Evolutionary conservation across 23 tunicate genomes (phyloP).

Genomic region (Ciona savignyi): DNA sequence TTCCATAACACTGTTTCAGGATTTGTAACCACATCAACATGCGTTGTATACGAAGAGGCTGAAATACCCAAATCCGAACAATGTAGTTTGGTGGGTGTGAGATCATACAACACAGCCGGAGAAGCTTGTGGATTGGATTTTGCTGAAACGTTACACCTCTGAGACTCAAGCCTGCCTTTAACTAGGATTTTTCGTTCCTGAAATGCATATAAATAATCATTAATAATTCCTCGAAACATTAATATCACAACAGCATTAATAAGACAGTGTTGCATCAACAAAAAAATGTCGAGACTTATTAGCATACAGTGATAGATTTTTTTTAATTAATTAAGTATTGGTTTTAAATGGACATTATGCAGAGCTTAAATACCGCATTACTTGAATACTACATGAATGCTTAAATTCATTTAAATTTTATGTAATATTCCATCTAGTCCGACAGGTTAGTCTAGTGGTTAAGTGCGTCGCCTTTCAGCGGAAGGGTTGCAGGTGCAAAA

Average conservation of each 20-base stretch:
- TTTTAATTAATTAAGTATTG: too few species aligned
- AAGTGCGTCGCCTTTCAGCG: too few species aligned
- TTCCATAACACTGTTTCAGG: slow-evolving; percentile 30
- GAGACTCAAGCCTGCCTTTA: slow-evolving; percentile 26
- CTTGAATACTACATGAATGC: too few species aligned
- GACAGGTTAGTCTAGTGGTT: too few species aligned
- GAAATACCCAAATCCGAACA: slow-evolving; percentile 8
- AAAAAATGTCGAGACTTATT: too few species aligned
- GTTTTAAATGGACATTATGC: too few species aligned
- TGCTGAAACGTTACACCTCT: neutral
- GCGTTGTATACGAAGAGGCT: neutral
- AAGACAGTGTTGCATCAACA: too few species aligned
- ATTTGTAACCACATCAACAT: neutral
- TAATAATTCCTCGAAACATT: neutral
- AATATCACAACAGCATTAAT: neutral
- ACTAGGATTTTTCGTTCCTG: slow-evolving; percentile 62
- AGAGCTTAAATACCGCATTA: too few species aligned
- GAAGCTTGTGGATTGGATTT: neutral
- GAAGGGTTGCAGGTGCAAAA: too few species aligned
- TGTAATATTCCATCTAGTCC: too few species aligned
- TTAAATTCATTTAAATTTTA: too few species aligned
- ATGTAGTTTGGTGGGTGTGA: slow-evolving; percentile 10
- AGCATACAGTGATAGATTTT: too few species aligned
- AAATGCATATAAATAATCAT: neutral
- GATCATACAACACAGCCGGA: slow-evolving; percentile 5